Base-by-base conservation (phyloP, 2,888 invertebrate genomes). In the Luperina nickerlii region DNA sequence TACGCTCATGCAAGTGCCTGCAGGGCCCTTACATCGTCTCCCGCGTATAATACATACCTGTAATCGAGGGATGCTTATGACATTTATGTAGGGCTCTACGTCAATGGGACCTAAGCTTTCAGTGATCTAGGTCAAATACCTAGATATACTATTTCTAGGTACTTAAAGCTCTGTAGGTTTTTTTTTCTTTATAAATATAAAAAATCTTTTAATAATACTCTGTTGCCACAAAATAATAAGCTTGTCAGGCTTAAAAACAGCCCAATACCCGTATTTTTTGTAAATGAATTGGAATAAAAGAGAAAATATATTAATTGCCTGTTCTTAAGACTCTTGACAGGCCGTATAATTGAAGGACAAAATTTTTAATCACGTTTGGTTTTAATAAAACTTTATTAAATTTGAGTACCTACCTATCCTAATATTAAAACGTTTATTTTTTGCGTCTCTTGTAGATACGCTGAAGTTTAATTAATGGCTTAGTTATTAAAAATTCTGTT, bases 371-470 rank as follows among this genome's bases (percentile, higher is more conserved):
- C 83, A 85, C 69, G 75, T 80, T 88, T 76, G 72, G 27, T 83
- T 85, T 85, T 83, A 82, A 83, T 86, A 80, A 85, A 86, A 88
- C 77, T 88, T 42, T 71, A 83, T 85, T 77, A 86, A 82, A 82
- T 27, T 74, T 54, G 65, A 79, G 81, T 71, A 66, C 24, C 13
- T 71, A 63, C 38, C 71, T 62, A 60, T 45, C 75, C 60, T 81
- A 32, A 85, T 78, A 79, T 82, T 76, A 32, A 76, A 85, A 78
- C 27, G 54, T 65, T 62, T 42, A 48, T 69, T 75, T 77, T 81
- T 84, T 76, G 15, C 27, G 32, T 57, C 6, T 24, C 65, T 76
- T 38, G n/a, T 76, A 80, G 54, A 80, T 70, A 87, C 32, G 69
- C 67, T 72, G 51, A 66, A 76, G 42, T 82, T 82, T 67, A 75